Conservation (phyloP, 2,797 vertebrate species). For the Garrulus glandarius region DNA sequence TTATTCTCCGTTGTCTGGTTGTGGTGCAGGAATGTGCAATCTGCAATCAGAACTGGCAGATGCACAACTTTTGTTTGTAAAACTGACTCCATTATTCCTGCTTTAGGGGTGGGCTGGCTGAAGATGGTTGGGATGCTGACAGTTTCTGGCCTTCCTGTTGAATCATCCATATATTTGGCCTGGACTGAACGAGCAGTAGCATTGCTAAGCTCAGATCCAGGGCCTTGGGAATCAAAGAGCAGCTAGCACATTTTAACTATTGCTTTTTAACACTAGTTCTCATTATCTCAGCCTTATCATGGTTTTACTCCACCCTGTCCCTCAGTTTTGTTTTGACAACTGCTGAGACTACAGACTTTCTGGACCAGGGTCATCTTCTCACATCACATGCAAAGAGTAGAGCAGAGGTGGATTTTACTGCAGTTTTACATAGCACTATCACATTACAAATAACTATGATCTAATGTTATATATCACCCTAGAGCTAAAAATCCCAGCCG, state of each 20-base stretch:
- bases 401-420: not conserved
- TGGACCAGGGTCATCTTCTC: not conserved
- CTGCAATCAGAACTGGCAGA: conserved; percentile 12
- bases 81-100: conserved; percentile 41
- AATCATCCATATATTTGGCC: conserved; percentile 3
- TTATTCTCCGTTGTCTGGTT: not conserved
- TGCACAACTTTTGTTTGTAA: conserved; percentile 46
- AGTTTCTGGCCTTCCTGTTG: conserved; percentile 40
- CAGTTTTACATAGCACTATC: conserved; percentile 5
- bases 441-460: conserved; percentile 38
- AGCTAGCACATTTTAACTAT: not conserved
- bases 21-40: conserved; percentile 4
- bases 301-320: not conserved
- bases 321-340: conserved; percentile 1
- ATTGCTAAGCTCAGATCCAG: not conserved
- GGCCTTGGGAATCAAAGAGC: not conserved
- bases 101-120: conserved; percentile 36
- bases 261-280: not conserved
- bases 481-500: conserved; percentile 10
- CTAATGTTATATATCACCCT: conserved; percentile 49
- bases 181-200: not conserved
- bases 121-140: conserved; percentile 14
- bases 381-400: not conserved
- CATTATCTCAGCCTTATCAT: not conserved
- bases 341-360: not conserved